Conservation (phyloP, 2,113 vertebrate species). For the Triplophysa siluroides region DNA sequence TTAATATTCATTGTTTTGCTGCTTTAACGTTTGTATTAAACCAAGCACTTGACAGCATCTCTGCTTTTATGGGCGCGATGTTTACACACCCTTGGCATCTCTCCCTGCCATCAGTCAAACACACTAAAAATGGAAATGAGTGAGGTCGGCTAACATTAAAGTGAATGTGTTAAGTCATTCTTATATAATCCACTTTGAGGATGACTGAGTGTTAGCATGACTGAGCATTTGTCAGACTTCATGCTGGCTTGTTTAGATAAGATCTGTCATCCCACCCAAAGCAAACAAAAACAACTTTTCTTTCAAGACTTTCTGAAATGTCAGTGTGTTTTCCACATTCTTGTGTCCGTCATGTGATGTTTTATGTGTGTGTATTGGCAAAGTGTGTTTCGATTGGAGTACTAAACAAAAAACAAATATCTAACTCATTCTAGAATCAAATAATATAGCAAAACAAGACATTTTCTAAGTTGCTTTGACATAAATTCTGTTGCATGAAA, state of each 20-base stretch:
- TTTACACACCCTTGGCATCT: not conserved
- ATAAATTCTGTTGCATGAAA: no score
- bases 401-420: no score
- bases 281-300: not conserved
- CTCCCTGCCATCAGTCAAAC: not conserved
- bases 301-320: not conserved
- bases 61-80: not conserved
- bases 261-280: not conserved
- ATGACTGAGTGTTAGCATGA: slow-evolving; percentile 11
- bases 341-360: not conserved
- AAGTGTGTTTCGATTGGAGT: not conserved
- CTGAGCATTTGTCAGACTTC: slow-evolving; percentile 4
- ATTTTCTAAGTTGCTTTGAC: no score
- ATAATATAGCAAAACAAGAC: no score
- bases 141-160: not conserved
- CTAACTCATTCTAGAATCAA: no score
- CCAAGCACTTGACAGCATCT: not conserved
- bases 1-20: no score
- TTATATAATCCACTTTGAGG: slow-evolving; percentile 4
- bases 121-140: not conserved
- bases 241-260: not conserved
- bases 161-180: not conserved
- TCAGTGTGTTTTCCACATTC: not conserved
- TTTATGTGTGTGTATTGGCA: not conserved
- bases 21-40: no score